These are phyloP conservation scores for Gari tellinella DNA, from an alignment of 2,888 invertebrate species.

Conservation along the genomic window DNA sequence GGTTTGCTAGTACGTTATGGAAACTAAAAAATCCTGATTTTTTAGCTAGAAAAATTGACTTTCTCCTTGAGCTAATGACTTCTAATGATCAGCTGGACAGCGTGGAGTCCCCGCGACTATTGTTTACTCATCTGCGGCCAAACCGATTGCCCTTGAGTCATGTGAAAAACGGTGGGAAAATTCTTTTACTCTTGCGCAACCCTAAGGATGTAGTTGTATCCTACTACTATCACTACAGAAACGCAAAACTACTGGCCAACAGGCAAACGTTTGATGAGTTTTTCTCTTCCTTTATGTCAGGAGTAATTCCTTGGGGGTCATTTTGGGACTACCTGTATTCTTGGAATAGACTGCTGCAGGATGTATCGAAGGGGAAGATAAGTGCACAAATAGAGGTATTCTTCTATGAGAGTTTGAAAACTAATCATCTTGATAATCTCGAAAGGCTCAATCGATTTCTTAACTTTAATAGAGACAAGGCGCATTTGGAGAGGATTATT, in stretches of 20 bases:
- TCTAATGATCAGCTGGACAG: background rate
- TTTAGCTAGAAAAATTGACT: background rate
- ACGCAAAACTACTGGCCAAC: background rate
- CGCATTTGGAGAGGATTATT: background rate
- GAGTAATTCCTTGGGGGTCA: background rate
- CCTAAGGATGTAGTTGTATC: constrained; percentile 1
- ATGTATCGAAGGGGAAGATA: too few relatives aligned
- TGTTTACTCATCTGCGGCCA: constrained; percentile 1
- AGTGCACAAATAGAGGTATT: background rate
- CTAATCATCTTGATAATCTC: background rate
- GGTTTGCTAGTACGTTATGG: background rate
- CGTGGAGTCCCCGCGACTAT: background rate
- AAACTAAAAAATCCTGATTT: background rate
- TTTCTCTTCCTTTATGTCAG: background rate
- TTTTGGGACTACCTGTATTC: background rate
- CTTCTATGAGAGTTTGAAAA: constrained; percentile 2
- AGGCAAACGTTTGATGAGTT: background rate
- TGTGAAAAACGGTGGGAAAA: background rate
- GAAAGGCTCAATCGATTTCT: background rate
- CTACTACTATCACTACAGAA: constrained; percentile 3
- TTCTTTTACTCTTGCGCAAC: constrained; percentile 1
- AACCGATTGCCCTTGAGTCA: background rate
- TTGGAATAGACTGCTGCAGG: background rate
- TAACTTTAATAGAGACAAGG: background rate
- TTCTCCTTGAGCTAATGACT: background rate